Percentiles rank a stretch among this genome's conserved stretches.
phyloP scores from a whole-genome alignment of 2,888 invertebrate species.

The Helleia helle region DNA sequence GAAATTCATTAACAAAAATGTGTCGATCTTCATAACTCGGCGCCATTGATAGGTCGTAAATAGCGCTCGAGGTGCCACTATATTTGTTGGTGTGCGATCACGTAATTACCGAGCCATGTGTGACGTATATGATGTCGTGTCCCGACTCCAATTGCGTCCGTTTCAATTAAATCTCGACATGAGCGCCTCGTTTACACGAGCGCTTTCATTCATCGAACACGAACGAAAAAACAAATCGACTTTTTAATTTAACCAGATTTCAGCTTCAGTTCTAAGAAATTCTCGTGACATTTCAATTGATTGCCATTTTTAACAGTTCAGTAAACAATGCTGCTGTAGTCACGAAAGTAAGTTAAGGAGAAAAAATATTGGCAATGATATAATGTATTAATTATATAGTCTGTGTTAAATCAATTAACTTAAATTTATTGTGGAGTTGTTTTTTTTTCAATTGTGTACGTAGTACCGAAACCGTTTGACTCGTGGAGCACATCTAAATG shows the following conservation, averaged over 20 bases:
- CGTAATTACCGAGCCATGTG: slow-evolving; percentile 45
- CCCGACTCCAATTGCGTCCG: slow-evolving; percentile 41
- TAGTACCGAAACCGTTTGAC: too few relatives aligned
- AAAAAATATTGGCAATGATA: too few relatives aligned
- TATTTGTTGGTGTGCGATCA: slow-evolving; percentile 35
- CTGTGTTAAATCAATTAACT: too few relatives aligned
- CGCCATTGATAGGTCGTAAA: slow-evolving; percentile 2
- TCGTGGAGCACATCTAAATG: too few relatives aligned
- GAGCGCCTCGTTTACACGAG: slow-evolving; percentile 35
- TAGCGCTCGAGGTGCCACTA: slow-evolving; percentile 52
- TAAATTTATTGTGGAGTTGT: too few relatives aligned
- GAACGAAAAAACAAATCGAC: slow-evolving; percentile 25
- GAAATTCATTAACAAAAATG: not conserved
- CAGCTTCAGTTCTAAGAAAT: slow-evolving; percentile 4
- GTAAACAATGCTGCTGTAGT: too few relatives aligned
- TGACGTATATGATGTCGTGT: slow-evolving; percentile 26
- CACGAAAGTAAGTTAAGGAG: too few relatives aligned
- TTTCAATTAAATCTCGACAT: slow-evolving; percentile 59
- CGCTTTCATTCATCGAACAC: slow-evolving; percentile 40
- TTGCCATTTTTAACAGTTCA: slow-evolving; percentile 3
- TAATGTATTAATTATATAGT: too few relatives aligned
- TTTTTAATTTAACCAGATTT: slow-evolving; percentile 21
- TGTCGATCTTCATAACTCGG: not conserved
- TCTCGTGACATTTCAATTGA: slow-evolving; percentile 11
- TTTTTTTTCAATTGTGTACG: too few relatives aligned